Percentiles rank a stretch among this genome's conserved stretches.
phyloP scores from a whole-genome alignment of 2,797 vertebrate genomes.

The Yasuhikotakia modesta region DNA sequence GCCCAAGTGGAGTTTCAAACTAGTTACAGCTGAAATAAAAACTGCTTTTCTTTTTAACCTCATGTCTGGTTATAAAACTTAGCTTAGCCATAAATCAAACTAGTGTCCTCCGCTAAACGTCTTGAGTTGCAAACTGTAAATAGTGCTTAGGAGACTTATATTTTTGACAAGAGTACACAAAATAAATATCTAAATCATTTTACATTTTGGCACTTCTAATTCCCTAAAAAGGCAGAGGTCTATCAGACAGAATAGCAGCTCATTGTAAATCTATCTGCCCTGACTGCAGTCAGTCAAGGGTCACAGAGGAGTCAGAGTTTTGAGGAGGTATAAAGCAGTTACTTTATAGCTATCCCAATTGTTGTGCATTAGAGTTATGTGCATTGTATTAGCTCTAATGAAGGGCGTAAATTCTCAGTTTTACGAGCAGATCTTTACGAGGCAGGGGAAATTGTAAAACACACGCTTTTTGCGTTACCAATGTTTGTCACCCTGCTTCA shows the following conservation, averaged over 20 bases:
- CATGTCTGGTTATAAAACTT: slow-evolving; percentile 68
- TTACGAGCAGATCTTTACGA: slow-evolving; percentile 80
- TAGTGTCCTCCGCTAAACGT: slow-evolving; percentile 66
- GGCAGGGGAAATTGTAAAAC: slow-evolving; percentile 79
- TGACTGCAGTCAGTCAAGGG: slow-evolving; percentile 72
- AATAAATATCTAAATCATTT: slow-evolving; percentile 79
- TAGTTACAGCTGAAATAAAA: slow-evolving; percentile 67
- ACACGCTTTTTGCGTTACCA: slow-evolving; percentile 80
- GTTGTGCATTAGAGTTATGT: slow-evolving; percentile 84
- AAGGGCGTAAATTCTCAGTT: slow-evolving; percentile 82
- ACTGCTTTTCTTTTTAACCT: slow-evolving; percentile 66
- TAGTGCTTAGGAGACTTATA: slow-evolving; percentile 77
- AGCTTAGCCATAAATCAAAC: slow-evolving; percentile 71
- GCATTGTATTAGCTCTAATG: slow-evolving; percentile 86
- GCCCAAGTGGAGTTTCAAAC: slow-evolving; percentile 60
- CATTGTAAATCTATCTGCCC: slow-evolving; percentile 77
- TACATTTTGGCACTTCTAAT: slow-evolving; percentile 81
- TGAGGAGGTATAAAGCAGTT: slow-evolving; percentile 80
- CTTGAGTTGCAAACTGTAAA: slow-evolving; percentile 75
- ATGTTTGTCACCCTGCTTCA: slow-evolving; percentile 75
- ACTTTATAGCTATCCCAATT: slow-evolving; percentile 84
- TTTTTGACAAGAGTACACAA: slow-evolving; percentile 73
- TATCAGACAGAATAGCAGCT: slow-evolving; percentile 70
- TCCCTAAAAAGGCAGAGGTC: slow-evolving; percentile 74
- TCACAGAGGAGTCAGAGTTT: slow-evolving; percentile 81